These are phyloP conservation scores for Podarcis lilfordi DNA, from an alignment of 2,797 vertebrate species.

Conservation along the genomic window DNA sequence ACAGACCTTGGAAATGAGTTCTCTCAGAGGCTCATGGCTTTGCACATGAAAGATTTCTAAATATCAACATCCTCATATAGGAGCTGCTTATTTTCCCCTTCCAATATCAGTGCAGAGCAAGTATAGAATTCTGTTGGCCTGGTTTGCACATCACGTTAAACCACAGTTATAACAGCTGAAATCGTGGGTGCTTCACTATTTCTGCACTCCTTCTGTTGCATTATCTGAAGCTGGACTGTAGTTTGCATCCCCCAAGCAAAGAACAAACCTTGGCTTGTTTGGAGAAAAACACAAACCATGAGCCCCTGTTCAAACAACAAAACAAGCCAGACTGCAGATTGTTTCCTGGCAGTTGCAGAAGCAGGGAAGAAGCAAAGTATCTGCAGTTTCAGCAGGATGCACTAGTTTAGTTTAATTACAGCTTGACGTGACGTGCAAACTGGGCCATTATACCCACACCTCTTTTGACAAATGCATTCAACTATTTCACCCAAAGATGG, in stretches of 20 bases:
- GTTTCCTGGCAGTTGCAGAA: neutral
- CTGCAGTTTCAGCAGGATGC: no score
- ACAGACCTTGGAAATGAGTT: neutral
- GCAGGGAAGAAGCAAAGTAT: no score
- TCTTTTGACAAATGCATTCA: neutral
- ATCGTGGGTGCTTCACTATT: neutral
- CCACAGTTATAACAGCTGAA: no score
- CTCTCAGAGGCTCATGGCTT: neutral
- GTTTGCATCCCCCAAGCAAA: no score
- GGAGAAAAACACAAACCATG: no score
- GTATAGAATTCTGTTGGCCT: slow-evolving; percentile 7
- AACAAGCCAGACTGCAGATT: neutral
- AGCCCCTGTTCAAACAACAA: neutral
- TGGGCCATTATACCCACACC: slow-evolving; percentile 4
- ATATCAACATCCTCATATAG: neutral
- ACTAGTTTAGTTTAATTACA: no score
- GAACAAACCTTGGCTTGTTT: no score
- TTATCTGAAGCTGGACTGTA: no score
- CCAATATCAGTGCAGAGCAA: slow-evolving; percentile 30
- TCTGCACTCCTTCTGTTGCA: neutral
- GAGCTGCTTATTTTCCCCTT: neutral
- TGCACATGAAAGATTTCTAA: neutral
- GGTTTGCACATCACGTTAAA: no score
- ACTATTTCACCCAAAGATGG: neutral
- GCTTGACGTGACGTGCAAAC: no score